Evolutionary conservation across 2,797 vertebrate genomes (phyloP), one percentile per base, ranked within the genome.

Genomic region (Onychomys torridus): DNA sequence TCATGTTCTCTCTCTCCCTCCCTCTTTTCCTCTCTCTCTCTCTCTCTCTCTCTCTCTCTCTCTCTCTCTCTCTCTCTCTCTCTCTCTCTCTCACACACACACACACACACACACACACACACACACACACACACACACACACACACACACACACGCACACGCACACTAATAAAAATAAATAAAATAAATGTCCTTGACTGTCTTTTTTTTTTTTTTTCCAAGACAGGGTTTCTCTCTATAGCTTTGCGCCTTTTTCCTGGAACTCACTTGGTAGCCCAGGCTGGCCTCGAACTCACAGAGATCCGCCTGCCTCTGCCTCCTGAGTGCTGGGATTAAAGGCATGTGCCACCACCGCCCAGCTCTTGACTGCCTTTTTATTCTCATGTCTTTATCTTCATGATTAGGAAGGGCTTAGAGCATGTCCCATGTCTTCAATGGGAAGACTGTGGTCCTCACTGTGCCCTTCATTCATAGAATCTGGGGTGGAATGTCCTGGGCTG

Each of bases 361-460:
- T 71, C 90, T 90, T 84, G 59, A 71, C 46, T 86, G 34, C 91
- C 63, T 95, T 86, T 49, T 78, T 49, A 52, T 88, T 86, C 25
- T 94, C 37, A 2, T 25, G 0, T 67, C 37, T 73, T 95, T 93
- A 40, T 89, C 57, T 95, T 85, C 65, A 40, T 85, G 76, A 61
- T 69, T 89, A 89, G 27, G 71, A 21, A 94, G n/a, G 12, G n/a
- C 65, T 83, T 93, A 69, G 55, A 73, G 6, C 40, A 89, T 77
- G 34, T 67, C 37, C 59, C 10, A 37, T 84, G 78, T 81, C 77
- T 90, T 52, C 69, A 14, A 43, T 75, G 37, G 61, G 49, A 49
- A 85, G 61, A 78, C 19, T 73, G 52, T n/a, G 37, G 43, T 67
- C 23, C 29, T n/a, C 43, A 43, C 27, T 43, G 27, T 14, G 1